These are phyloP conservation scores for Lamellibrachia satsuma DNA, from an alignment of 2,888 invertebrate species.

Conservation along the genomic window DNA sequence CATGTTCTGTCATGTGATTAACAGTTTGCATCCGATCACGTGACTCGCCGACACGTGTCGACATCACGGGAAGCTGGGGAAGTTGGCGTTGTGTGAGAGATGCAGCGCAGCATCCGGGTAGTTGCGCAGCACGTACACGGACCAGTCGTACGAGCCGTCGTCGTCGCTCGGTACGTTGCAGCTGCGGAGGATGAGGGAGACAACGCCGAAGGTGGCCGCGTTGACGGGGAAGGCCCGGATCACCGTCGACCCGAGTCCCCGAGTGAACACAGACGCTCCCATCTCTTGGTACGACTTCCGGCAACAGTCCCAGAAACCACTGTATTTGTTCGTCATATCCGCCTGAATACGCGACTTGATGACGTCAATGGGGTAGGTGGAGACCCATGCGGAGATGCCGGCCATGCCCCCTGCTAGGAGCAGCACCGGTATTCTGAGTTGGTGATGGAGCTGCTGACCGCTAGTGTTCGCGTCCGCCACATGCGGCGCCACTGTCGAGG, in stretches of 20 bases:
- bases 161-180: slow-evolving; percentile 22
- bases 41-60: background rate
- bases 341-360: slow-evolving; percentile 87
- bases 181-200: slow-evolving; percentile 29
- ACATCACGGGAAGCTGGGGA: slow-evolving; percentile 19
- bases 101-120: slow-evolving; percentile 18
- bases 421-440: background rate
- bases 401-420: slow-evolving; percentile 79
- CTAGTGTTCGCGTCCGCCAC: background rate
- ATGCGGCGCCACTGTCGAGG: background rate
- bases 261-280: slow-evolving; percentile 77
- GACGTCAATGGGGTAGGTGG: slow-evolving; percentile 88
- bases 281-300: slow-evolving; percentile 75
- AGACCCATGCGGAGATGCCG: slow-evolving; percentile 85
- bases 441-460: background rate
- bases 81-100: slow-evolving; percentile 22
- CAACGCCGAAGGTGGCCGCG: slow-evolving; percentile 80
- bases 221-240: slow-evolving; percentile 91
- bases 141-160: slow-evolving; percentile 23
- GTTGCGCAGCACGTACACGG: slow-evolving; percentile 17
- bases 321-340: slow-evolving; percentile 69
- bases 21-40: background rate
- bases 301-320: slow-evolving; percentile 79
- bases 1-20: background rate
- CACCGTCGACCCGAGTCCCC: slow-evolving; percentile 81